Percentiles rank a stretch among this genome's conserved stretches.
These are phyloP conservation scores for Imbricaverruca yamaguchii DNA, from an alignment of 2,888 invertebrate species.

Conservation along the genomic window DNA sequence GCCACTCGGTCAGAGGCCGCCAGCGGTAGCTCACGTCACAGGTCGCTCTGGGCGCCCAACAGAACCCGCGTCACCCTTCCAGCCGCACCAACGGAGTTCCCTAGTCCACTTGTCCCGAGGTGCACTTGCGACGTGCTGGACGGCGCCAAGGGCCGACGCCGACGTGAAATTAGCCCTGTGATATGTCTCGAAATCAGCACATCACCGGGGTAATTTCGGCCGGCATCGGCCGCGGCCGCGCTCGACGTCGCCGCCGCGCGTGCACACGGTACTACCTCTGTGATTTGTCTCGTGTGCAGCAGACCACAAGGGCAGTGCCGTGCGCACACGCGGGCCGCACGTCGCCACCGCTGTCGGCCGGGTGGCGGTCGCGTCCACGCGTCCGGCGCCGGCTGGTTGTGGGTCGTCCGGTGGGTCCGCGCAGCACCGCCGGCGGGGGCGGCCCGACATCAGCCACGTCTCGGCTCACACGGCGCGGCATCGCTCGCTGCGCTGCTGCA, in stretches of 20 bases:
- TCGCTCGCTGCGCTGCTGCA: too few species aligned
- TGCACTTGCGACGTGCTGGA: not conserved
- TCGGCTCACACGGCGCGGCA: too few species aligned
- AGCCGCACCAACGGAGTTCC: too few species aligned
- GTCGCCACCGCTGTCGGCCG: not conserved
- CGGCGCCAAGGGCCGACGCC: not conserved
- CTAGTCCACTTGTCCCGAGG: not conserved
- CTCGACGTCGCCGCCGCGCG: not conserved
- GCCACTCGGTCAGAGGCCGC: too few species aligned
- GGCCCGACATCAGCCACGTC: too few species aligned
- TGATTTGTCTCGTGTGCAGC: not conserved
- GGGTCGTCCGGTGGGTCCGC: not conserved
- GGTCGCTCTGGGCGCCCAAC: too few species aligned
- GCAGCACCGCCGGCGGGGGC: not conserved
- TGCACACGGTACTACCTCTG: constrained; percentile 6
- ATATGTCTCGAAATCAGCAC: not conserved
- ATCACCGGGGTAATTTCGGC: not conserved
- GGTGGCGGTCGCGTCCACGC: not conserved
- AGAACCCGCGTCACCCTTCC: too few species aligned
- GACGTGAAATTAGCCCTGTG: constrained; percentile 14
- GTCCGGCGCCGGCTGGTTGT: not conserved
- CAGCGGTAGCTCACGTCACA: too few species aligned
- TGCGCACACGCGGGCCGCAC: not conserved
- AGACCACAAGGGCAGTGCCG: not conserved
- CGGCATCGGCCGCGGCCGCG: not conserved